A percentile compares a stretch with the other conserved stretches of the same genome.
Evolutionary conservation across 2,888 invertebrate genomes (phyloP).

Genomic region (Portevinia maculata): DNA sequence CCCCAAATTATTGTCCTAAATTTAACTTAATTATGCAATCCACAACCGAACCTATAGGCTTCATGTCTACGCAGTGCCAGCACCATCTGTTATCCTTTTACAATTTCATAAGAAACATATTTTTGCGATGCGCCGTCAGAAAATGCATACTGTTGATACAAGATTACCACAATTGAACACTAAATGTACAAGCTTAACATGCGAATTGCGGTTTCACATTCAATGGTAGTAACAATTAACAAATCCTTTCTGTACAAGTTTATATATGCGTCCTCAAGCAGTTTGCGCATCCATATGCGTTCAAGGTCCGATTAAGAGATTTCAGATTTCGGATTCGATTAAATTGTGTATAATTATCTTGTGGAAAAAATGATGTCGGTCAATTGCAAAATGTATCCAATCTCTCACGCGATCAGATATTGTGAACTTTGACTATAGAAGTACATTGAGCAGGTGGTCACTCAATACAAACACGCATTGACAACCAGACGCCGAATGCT

Average conservation of each 20-base stretch:
- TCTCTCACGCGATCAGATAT: conserved; percentile 53
- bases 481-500: conserved; percentile 54
- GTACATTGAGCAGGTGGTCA: conserved; percentile 51
- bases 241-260: conserved; percentile 31
- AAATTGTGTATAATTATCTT: conserved; percentile 24
- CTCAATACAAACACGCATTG: conserved; percentile 15
- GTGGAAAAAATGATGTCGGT: conserved; percentile 3
- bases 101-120: conserved; percentile 15
- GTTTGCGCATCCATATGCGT: conserved; percentile 52
- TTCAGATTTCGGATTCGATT: conserved; percentile 37
- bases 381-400: conserved; percentile 19
- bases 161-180: conserved; percentile 65
- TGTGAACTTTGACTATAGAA: background rate
- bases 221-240: conserved; percentile 17
- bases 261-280: conserved; percentile 14
- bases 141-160: conserved; percentile 32
- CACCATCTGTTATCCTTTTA: conserved; percentile 18
- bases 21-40: conserved; percentile 14
- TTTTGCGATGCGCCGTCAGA: background rate
- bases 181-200: conserved; percentile 56
- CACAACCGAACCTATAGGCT: background rate
- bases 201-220: conserved; percentile 49
- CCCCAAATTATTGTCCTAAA: background rate
- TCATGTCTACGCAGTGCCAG: background rate
- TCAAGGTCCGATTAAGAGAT: conserved; percentile 51